Conservation (phyloP, 2,797 vertebrate species). For the Podarcis lilfordi region DNA sequence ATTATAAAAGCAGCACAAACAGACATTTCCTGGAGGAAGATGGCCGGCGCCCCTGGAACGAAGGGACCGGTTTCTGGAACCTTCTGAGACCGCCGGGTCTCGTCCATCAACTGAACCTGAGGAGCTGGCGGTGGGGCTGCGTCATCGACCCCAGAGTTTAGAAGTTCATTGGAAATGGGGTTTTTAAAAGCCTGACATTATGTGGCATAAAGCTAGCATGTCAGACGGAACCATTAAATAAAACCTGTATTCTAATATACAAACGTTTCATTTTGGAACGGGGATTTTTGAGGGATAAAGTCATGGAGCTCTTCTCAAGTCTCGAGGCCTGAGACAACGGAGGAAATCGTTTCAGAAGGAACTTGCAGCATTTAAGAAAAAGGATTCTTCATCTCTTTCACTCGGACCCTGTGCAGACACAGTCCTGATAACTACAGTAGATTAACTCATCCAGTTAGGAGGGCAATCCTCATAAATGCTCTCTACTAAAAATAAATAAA, state of each 20-base stretch:
- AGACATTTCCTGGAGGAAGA: slow-evolving; percentile 78
- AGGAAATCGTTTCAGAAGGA: slow-evolving; percentile 8
- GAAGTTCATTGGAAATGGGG: slow-evolving; percentile 76
- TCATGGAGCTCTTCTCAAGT: slow-evolving; percentile 59
- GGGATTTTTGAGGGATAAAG: slow-evolving; percentile 68
- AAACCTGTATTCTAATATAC: slow-evolving; percentile 73
- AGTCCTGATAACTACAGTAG: slow-evolving; percentile 44
- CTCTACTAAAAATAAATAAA: slow-evolving; percentile 69
- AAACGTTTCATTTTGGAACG: slow-evolving; percentile 70
- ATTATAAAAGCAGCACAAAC: slow-evolving; percentile 79
- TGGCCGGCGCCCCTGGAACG: slow-evolving; percentile 75
- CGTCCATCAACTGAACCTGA: slow-evolving; percentile 52
- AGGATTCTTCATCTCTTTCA: slow-evolving; percentile 61
- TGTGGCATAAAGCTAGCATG: slow-evolving; percentile 75
- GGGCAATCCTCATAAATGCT: slow-evolving; percentile 67
- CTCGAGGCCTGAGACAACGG: slow-evolving; percentile 54
- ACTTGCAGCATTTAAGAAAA: slow-evolving; percentile 56
- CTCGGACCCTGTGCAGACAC: slow-evolving; percentile 41
- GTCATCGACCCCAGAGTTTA: slow-evolving; percentile 74
- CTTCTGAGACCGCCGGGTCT: slow-evolving; percentile 65
- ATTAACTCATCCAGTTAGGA: slow-evolving; percentile 63
- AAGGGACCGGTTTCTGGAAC: slow-evolving; percentile 69
- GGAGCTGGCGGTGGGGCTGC: slow-evolving; percentile 69
- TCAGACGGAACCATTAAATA: slow-evolving; percentile 68
- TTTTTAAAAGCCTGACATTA: slow-evolving; percentile 74